Conservation (phyloP, 2,797 vertebrate genomes). For the Peromyscus aztecus region DNA sequence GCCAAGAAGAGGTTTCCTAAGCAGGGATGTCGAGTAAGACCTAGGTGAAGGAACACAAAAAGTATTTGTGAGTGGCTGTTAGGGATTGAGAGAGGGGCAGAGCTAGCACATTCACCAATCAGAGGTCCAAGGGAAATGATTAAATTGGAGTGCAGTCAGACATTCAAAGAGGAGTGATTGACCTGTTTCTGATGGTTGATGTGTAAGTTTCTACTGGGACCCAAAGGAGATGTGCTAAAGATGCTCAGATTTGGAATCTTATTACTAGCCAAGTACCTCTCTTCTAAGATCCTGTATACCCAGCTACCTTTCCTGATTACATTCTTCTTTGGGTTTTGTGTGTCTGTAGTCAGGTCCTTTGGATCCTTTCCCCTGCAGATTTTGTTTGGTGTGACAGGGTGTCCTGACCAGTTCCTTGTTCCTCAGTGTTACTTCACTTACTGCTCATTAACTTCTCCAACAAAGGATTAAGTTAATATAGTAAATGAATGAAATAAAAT, state of each 20-base stretch:
- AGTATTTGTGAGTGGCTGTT: background rate
- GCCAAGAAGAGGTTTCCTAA: background rate
- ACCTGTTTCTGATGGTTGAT: background rate
- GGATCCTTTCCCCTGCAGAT: background rate
- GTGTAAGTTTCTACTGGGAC: background rate
- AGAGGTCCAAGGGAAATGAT: background rate
- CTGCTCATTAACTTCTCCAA: background rate
- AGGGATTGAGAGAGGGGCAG: background rate
- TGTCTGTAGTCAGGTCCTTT: background rate
- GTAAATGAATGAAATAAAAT: background rate
- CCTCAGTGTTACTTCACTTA: background rate
- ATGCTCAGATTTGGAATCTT: background rate
- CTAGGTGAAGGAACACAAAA: background rate
- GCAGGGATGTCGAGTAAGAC: background rate
- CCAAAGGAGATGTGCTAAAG: background rate
- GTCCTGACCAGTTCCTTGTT: background rate
- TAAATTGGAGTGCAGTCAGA: background rate
- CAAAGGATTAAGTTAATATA: background rate
- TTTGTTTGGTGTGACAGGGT: background rate
- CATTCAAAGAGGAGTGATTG: too few relatives aligned
- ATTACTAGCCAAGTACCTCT: background rate
- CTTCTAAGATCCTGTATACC: background rate
- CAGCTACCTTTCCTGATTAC: background rate
- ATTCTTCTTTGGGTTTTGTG: background rate
- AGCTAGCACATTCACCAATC: background rate